Base-by-base conservation (phyloP, 1,140 invertebrate species). In the Brachionus plicatilis region DNA sequence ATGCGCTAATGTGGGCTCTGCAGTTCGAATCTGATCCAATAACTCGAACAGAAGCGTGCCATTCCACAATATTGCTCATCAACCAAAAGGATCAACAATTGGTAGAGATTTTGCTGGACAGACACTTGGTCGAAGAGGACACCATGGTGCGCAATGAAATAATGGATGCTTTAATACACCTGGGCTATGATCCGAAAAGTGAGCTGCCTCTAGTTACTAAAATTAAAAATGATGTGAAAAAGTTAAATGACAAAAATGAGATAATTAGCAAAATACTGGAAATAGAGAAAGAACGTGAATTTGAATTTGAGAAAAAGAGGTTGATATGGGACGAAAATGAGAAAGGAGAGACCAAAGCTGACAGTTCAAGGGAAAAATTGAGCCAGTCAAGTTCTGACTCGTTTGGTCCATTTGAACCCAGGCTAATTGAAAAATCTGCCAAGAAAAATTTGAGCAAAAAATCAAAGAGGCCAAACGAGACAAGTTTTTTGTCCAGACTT, bases 201-300 rank as follows among this genome's bases (percentile, higher is more conserved):
- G 89, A 90, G 47, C 87, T 89, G 86, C 88, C 88, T 82, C 89
- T 88, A 85, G 88, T 90, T 76, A 86, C 87, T 0, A 88, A 90
- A 86, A 89, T 90, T 50, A 89, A 89, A 85, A 85, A 86, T 20
- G 89, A 89, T 85, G 88, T 90, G 12, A 86, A 87, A 65, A 89
- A 89, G 76, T 86, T 90, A n/a, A 83, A 68, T 33, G 41, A 68
- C n/a, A 83, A 83, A 56, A 47, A 50, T 17, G 37, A 29, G 5
- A 70, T 83, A 47, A 53, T 68, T 9, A 29, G 27, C 9, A 83
- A 83, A 70, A 83, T 83, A 47, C 8, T 68, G 33, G 53, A 83
- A 29, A 53, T 70, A 12, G 82, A 83, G 20, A 72, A 70, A 45
- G 41, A 83, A 24, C 53, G 24, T 6, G 43, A 82, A 14, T 82